Conservation (phyloP, 1,140 invertebrate species). For the Zaprionus lachaisei region DNA sequence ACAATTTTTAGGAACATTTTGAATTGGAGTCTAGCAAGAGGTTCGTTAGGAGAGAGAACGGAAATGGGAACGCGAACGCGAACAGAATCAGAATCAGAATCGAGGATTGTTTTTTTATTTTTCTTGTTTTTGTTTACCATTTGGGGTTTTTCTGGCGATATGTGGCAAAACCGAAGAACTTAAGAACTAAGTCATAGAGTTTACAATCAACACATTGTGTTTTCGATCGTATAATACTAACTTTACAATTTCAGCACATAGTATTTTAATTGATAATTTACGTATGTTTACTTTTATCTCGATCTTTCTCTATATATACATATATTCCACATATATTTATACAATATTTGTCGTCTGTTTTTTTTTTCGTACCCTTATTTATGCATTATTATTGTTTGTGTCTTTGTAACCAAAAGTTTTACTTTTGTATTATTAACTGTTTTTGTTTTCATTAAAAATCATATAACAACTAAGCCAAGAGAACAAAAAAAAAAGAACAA, state of each 20-base stretch:
- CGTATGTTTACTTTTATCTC: slow-evolving; percentile 15
- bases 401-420: slow-evolving; percentile 51
- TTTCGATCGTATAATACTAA: slow-evolving; percentile 46
- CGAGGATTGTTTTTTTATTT: slow-evolving; percentile 9
- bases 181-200: slow-evolving; percentile 79
- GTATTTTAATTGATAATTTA: slow-evolving; percentile 41
- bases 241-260: slow-evolving; percentile 57
- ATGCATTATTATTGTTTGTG: slow-evolving; percentile 40
- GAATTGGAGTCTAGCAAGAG: not conserved
- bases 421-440: slow-evolving; percentile 27
- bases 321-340: slow-evolving; percentile 18
- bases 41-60: not conserved
- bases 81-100: slow-evolving; percentile 10
- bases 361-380: not conserved
- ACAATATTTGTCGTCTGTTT: not conserved
- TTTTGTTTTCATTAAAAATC: slow-evolving; percentile 58
- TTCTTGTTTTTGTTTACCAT: slow-evolving; percentile 13
- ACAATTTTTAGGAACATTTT: slow-evolving; percentile 20
- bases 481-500: slow-evolving; percentile 14
- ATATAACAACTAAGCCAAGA: slow-evolving; percentile 59
- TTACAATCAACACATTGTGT: slow-evolving; percentile 60
- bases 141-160: slow-evolving; percentile 8
- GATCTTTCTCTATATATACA: slow-evolving; percentile 12
- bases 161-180: slow-evolving; percentile 39
- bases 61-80: not conserved